phyloP scores from a whole-genome alignment of 2,113 vertebrate species.

The Entomyzon cyanotis region DNA sequence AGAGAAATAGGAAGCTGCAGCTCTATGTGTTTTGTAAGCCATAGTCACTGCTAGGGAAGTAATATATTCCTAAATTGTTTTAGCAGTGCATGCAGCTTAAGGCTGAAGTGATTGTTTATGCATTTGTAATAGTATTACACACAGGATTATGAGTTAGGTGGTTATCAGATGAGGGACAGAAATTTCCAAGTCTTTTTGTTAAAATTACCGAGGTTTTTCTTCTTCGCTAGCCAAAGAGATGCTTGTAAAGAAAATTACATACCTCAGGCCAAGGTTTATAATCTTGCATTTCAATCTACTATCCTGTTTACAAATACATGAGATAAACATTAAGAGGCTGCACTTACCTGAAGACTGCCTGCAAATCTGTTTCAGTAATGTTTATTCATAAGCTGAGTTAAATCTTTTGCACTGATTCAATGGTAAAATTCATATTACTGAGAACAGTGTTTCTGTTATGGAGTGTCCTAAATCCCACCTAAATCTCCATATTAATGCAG shows the following conservation, averaged over 20 bases:
- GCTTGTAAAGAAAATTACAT: not conserved
- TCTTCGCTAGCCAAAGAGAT: not conserved
- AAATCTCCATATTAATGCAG: not conserved
- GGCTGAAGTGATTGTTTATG: not conserved
- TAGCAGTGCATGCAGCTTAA: not conserved
- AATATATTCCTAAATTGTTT: slow-evolving; percentile 12
- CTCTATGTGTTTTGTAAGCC: not conserved
- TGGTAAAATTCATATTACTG: not conserved
- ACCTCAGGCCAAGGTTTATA: not conserved
- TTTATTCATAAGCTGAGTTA: not conserved
- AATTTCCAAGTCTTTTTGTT: not conserved
- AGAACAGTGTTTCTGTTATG: not conserved
- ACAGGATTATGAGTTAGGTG: slow-evolving; percentile 16
- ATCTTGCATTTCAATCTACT: not conserved
- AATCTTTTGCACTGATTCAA: not conserved
- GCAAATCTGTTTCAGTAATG: not conserved
- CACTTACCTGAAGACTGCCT: not conserved
- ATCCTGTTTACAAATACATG: not conserved
- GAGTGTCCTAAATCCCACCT: not conserved
- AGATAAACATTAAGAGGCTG: not conserved
- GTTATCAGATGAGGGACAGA: slow-evolving; percentile 5
- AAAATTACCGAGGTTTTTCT: not conserved
- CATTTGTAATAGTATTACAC: slow-evolving; percentile 30
- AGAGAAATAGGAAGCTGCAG: not conserved
- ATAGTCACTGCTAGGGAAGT: not conserved